Evolutionary conservation across 2,888 invertebrate species (phyloP).

Genomic region (Caenorhabditis sp.): DNA sequence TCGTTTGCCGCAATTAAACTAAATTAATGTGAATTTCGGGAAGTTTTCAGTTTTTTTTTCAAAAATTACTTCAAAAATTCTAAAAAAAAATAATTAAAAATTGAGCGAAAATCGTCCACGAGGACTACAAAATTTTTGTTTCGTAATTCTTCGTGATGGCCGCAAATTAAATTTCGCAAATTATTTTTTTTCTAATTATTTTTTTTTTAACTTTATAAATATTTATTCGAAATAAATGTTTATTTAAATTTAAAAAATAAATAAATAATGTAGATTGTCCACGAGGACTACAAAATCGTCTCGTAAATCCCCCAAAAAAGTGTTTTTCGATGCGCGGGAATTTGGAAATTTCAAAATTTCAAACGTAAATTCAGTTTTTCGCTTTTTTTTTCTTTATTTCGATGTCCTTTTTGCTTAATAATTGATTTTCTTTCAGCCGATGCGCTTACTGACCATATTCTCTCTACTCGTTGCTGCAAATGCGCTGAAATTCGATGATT

Average conservation of each 20-base stretch:
- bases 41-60: no score
- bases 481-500: conserved; percentile 52
- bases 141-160: not conserved
- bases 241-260: no score
- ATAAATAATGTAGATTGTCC: not conserved
- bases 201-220: no score
- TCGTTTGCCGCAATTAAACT: not conserved
- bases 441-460: conserved; percentile 38
- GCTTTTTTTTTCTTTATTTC: not conserved
- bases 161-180: no score
- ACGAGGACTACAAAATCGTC: not conserved
- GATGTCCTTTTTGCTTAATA: not conserved
- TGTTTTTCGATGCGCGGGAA: no score
- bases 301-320: no score
- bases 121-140: conserved; percentile 6
- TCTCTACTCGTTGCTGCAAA: conserved; percentile 21
- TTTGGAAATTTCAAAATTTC: not conserved
- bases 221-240: no score
- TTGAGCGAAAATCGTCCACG: not conserved
- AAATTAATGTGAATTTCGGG: not conserved
- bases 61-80: no score
- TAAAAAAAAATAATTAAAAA: not conserved
- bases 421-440: conserved; percentile 9
- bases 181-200: no score
- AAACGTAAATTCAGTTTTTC: not conserved